phyloP scores from a whole-genome alignment of 2,888 invertebrate genomes.

The Galeruca laticollis region DNA sequence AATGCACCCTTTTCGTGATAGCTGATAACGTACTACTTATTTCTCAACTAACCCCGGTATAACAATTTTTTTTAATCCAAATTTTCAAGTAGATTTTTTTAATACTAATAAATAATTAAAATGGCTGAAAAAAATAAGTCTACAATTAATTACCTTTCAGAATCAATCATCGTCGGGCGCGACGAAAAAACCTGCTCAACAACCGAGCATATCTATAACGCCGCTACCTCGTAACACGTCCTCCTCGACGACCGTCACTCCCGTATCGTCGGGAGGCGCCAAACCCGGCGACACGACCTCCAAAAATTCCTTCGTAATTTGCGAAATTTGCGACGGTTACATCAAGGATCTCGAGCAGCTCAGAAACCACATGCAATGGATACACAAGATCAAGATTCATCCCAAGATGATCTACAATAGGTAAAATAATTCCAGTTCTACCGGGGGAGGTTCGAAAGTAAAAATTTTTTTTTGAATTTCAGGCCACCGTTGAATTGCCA shows the following conservation, averaged over 20 bases:
- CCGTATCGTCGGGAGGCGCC: slow-evolving; percentile 59
- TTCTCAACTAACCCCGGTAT: too few relatives aligned
- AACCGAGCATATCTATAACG: slow-evolving; percentile 92
- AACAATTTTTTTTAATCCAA: too few relatives aligned
- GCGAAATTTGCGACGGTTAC: slow-evolving; percentile 97
- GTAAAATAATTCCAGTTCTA: slow-evolving; percentile 11
- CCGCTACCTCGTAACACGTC: slow-evolving; percentile 80
- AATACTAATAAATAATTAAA: too few relatives aligned
- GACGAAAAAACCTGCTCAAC: slow-evolving; percentile 69
- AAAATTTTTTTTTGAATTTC: background rate
- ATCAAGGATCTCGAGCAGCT: slow-evolving; percentile 93
- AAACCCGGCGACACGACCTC: slow-evolving; percentile 70
- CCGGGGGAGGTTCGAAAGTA: too few relatives aligned
- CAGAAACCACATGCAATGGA: slow-evolving; percentile 97
- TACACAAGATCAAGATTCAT: slow-evolving; percentile 96
- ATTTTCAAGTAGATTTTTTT: too few relatives aligned
- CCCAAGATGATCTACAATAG: slow-evolving; percentile 94
- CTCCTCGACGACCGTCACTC: slow-evolving; percentile 58
- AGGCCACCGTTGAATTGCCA: slow-evolving; percentile 94
- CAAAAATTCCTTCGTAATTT: slow-evolving; percentile 90
- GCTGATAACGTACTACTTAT: too few relatives aligned
- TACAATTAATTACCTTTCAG: slow-evolving; percentile 40
- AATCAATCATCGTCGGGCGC: slow-evolving; percentile 35
- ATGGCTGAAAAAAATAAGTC: too few relatives aligned
- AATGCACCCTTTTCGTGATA: too few relatives aligned